Conservation (phyloP, 1,140 invertebrate species). For the Euura saliciscinereae region DNA sequence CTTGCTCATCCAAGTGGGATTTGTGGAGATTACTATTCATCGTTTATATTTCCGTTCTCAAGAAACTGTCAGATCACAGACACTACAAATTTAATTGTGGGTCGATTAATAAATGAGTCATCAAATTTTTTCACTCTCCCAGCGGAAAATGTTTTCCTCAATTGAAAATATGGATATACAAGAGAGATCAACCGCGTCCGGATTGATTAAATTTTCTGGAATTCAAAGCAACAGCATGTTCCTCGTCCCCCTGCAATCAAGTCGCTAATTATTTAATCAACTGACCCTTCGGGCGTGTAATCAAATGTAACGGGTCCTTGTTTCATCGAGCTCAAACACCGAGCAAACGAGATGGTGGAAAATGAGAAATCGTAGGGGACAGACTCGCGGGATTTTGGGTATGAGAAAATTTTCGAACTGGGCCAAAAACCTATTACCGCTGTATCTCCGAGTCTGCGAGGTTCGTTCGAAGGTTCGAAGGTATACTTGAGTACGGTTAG, state of each 20-base stretch:
- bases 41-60: too few species aligned
- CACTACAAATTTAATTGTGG: too few species aligned
- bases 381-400: conserved; percentile 5
- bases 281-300: neutral
- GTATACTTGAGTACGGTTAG: neutral
- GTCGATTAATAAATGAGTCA: too few species aligned
- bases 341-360: too few species aligned
- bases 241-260: neutral
- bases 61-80: too few species aligned
- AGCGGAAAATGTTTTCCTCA: too few species aligned
- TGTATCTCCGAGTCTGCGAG: neutral
- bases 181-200: too few species aligned
- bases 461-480: neutral
- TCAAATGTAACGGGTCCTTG: conserved; percentile 10
- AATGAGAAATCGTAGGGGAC: neutral
- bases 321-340: neutral
- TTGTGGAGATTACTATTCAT: neutral
- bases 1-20: neutral
- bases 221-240: neutral
- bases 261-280: conserved; percentile 8
- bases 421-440: conserved; percentile 10
- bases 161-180: too few species aligned
- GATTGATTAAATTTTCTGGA: too few species aligned
- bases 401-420: conserved; percentile 11
- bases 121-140: too few species aligned